Percentiles rank a stretch among this genome's conserved stretches.
phyloP scores from a whole-genome alignment of 1,140 invertebrate genomes.

The Hycleus cichorii region DNA sequence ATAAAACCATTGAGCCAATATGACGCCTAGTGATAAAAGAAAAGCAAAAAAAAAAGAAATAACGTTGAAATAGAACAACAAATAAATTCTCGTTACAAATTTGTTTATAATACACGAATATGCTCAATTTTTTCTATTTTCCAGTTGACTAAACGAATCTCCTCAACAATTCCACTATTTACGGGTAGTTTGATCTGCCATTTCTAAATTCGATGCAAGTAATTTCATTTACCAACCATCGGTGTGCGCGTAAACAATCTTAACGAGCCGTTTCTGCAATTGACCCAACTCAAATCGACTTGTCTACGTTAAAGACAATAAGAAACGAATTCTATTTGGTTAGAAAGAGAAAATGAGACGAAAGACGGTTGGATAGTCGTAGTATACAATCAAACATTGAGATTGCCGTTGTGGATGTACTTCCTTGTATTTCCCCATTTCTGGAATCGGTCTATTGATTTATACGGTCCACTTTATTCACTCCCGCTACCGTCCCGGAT shows the following conservation, averaged over 20 bases:
- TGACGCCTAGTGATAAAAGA: too few relatives aligned
- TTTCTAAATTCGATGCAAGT: constrained; percentile 7
- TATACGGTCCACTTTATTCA: constrained; percentile 20
- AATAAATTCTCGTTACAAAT: too few relatives aligned
- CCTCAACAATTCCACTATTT: too few relatives aligned
- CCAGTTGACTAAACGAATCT: too few relatives aligned
- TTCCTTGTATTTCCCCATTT: constrained; percentile 7
- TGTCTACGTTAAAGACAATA: too few relatives aligned
- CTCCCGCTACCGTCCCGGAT: constrained; percentile 10
- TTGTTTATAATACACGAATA: too few relatives aligned
- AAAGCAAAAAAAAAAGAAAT: too few relatives aligned
- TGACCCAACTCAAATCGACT: constrained; percentile 15
- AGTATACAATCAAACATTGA: constrained; percentile 22
- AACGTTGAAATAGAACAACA: too few relatives aligned
- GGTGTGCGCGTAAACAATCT: constrained; percentile 23
- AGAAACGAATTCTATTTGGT: too few relatives aligned
- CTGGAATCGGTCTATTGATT: constrained; percentile 27
- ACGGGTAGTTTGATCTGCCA: too few relatives aligned
- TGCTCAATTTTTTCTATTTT: too few relatives aligned
- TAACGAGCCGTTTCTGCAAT: constrained; percentile 27
- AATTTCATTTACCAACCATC: constrained; percentile 19
- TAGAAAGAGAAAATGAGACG: constrained; percentile 7
- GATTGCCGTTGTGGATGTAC: constrained; percentile 17
- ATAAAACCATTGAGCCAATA: too few relatives aligned
- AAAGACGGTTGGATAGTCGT: constrained; percentile 6